Percentiles rank a stretch among this genome's conserved stretches.
Conservation (phyloP, 2,888 invertebrate species). For the Pachymerium ferrugineum region DNA sequence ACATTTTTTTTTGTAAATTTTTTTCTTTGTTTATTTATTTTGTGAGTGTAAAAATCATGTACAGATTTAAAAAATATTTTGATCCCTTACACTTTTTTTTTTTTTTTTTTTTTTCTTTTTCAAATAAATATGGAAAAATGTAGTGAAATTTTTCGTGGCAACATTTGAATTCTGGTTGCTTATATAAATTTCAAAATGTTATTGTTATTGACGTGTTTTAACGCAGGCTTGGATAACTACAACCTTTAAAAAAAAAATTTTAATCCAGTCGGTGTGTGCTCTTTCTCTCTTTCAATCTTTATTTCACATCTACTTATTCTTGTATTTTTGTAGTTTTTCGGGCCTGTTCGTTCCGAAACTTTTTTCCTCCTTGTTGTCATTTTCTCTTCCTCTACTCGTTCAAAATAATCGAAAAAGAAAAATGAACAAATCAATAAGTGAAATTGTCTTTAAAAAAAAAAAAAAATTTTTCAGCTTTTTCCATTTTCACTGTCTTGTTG, state of each 20-base stretch:
- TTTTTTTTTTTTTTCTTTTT: neutral
- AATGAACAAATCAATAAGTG: neutral
- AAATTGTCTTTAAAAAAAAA: neutral
- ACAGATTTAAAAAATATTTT: neutral
- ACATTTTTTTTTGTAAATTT: neutral
- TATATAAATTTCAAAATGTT: neutral
- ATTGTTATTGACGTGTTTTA: neutral
- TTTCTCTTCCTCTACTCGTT: conserved; percentile 13
- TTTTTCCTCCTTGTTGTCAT: conserved; percentile 13
- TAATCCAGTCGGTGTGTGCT: neutral
- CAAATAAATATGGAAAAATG: neutral
- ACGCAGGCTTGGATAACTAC: neutral
- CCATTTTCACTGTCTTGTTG: neutral
- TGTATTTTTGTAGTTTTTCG: conserved; percentile 13
- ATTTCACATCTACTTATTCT: neutral
- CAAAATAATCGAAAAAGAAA: too few relatives aligned
- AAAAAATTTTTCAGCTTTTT: neutral
- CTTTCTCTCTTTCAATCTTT: neutral
- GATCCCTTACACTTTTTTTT: too few relatives aligned
- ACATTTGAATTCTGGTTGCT: too few relatives aligned
- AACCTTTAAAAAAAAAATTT: too few relatives aligned
- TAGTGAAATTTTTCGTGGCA: too few relatives aligned
- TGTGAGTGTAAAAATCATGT: neutral
- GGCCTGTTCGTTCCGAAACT: neutral
- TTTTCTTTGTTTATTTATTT: neutral